A percentile compares a stretch with the other conserved stretches of the same genome.
These are phyloP conservation scores for Ditula angustiorana DNA, from an alignment of 2,888 invertebrate genomes.

Conservation along the genomic window DNA sequence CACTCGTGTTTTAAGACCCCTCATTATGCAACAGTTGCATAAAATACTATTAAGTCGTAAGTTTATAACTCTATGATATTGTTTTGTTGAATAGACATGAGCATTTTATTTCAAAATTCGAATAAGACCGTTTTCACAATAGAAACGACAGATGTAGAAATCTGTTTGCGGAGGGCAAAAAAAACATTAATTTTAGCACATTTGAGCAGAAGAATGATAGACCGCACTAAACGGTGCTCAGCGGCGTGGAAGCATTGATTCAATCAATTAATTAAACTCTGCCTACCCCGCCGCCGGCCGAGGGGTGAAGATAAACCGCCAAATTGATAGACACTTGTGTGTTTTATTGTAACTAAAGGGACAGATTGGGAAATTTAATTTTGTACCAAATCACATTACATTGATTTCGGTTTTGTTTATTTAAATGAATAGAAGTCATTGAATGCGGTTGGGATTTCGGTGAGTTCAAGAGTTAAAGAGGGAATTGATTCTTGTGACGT, in stretches of 20 bases:
- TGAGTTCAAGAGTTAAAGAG: neutral
- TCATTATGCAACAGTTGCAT: too few relatives aligned
- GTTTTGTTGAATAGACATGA: too few relatives aligned
- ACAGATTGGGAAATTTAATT: conserved; percentile 37
- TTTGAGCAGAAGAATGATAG: conserved; percentile 28
- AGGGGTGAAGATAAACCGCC: conserved; percentile 28
- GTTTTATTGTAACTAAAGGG: conserved; percentile 25
- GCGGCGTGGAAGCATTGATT: conserved; percentile 35
- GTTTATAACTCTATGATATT: too few relatives aligned
- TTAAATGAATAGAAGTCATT: conserved; percentile 8
- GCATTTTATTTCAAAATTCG: neutral
- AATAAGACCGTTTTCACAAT: neutral
- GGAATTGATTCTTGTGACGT: neutral
- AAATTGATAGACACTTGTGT: conserved; percentile 35
- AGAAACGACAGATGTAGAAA: conserved; percentile 24
- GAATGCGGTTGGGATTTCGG: neutral
- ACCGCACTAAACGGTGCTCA: conserved; percentile 31
- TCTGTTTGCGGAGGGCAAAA: conserved; percentile 18
- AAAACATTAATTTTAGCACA: conserved; percentile 37
- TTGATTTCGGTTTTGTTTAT: conserved; percentile 27
- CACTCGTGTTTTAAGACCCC: too few relatives aligned
- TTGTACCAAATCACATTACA: conserved; percentile 28
- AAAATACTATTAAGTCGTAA: too few relatives aligned
- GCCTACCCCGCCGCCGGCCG: neutral
- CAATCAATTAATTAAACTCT: conserved; percentile 42